These are phyloP conservation scores for Eupithecia subumbrata DNA, from an alignment of 2,888 invertebrate species.

Conservation along the genomic window DNA sequence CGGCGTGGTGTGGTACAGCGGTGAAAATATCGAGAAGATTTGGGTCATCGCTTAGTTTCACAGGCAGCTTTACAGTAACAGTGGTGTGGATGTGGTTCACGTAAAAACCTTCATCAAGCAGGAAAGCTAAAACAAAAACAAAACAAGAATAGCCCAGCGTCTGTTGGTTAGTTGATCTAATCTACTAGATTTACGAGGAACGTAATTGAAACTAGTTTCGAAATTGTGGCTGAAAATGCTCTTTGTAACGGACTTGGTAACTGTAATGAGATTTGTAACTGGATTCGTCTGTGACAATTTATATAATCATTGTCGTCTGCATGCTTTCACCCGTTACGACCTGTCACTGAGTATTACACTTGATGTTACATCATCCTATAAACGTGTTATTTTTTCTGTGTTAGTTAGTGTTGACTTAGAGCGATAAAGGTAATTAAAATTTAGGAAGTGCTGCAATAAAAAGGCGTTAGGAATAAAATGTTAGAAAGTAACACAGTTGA, in stretches of 20 bases:
- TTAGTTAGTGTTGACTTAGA: background rate
- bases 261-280: slow-evolving; percentile 16
- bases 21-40: background rate
- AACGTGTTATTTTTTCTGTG: background rate
- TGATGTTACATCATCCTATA: background rate
- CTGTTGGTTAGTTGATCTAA: slow-evolving; percentile 14
- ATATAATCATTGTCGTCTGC: slow-evolving; percentile 1
- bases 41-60: background rate
- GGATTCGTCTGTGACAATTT: slow-evolving; percentile 7
- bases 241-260: slow-evolving; percentile 11
- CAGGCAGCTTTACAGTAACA: background rate
- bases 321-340: slow-evolving; percentile 4
- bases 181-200: slow-evolving; percentile 16
- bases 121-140: slow-evolving; percentile 8
- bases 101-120: slow-evolving; percentile 13
- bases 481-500: background rate
- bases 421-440: background rate
- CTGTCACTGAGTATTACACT: background rate
- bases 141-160: slow-evolving; percentile 4
- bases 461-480: background rate
- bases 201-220: slow-evolving; percentile 13
- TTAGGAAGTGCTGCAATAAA: background rate
- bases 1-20: background rate
- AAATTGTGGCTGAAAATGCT: slow-evolving; percentile 23
- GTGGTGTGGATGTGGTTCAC: background rate